Evolutionary conservation across 2,797 vertebrate species (phyloP).

Genomic region (Liparis tanakae): DNA sequence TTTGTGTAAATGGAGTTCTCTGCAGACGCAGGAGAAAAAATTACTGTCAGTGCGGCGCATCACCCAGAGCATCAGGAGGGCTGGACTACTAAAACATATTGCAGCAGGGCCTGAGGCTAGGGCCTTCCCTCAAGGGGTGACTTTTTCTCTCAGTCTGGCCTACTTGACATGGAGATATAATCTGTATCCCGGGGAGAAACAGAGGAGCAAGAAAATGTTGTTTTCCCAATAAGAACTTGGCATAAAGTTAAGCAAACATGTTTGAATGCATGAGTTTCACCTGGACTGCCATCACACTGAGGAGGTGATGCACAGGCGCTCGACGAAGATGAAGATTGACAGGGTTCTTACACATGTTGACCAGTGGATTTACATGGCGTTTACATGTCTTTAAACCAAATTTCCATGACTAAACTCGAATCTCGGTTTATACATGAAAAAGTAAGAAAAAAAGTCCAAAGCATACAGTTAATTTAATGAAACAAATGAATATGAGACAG

Average conservation of each 20-base stretch:
- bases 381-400: too few relatives aligned
- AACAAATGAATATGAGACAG: too few relatives aligned
- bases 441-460: too few relatives aligned
- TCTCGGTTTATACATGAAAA: too few relatives aligned
- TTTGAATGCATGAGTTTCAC: slow-evolving; percentile 55
- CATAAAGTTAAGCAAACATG: slow-evolving; percentile 56
- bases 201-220: slow-evolving; percentile 40
- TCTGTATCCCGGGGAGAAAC: slow-evolving; percentile 54
- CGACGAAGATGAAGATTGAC: slow-evolving; percentile 35
- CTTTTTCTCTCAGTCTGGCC: slow-evolving; percentile 31
- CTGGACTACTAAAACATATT: slow-evolving; percentile 39
- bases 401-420: too few relatives aligned
- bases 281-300: slow-evolving; percentile 46
- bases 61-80: slow-evolving; percentile 46
- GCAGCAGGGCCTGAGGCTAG: slow-evolving; percentile 45
- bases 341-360: too few relatives aligned
- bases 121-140: slow-evolving; percentile 32
- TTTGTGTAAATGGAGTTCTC: slow-evolving; percentile 54
- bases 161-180: slow-evolving; percentile 69
- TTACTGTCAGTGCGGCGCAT: slow-evolving; percentile 44
- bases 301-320: slow-evolving; percentile 40
- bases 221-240: slow-evolving; percentile 51
- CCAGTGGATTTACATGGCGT: too few relatives aligned
- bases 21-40: slow-evolving; percentile 32
- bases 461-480: too few relatives aligned